Evolutionary conservation across 2,113 vertebrate species (phyloP).

Genomic region (Athene noctua): DNA sequence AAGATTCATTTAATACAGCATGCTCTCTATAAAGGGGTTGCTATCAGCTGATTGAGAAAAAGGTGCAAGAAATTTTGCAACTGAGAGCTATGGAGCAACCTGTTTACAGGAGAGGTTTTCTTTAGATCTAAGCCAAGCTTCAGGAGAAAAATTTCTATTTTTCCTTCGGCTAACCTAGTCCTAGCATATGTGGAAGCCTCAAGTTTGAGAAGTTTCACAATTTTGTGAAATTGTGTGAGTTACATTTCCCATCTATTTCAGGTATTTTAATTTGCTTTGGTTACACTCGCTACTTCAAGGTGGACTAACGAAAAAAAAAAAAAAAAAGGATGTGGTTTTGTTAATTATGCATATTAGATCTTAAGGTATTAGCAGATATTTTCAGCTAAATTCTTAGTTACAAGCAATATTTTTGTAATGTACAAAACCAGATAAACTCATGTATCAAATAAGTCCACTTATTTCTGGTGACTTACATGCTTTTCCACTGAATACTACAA

Average conservation of each 20-base stretch:
- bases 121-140: not conserved
- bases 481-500: not conserved
- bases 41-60: slow-evolving; percentile 24
- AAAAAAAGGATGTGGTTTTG: not conserved
- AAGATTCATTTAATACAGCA: not conserved
- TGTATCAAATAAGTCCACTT: not conserved
- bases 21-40: not conserved
- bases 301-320: not conserved
- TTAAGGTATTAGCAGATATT: not conserved
- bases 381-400: not conserved
- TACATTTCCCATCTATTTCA: not conserved
- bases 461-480: not conserved
- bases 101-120: not conserved
- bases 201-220: not conserved
- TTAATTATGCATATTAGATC: not conserved
- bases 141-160: not conserved
- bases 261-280: not conserved
- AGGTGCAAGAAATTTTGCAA: slow-evolving; percentile 31
- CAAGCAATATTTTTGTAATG: not conserved
- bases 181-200: not conserved
- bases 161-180: not conserved
- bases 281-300: not conserved
- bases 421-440: not conserved
- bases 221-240: not conserved
- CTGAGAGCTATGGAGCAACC: slow-evolving; percentile 1